These are phyloP conservation scores for Platorchestia sp. DNA, from an alignment of 1,140 invertebrate genomes.

Conservation along the genomic window DNA sequence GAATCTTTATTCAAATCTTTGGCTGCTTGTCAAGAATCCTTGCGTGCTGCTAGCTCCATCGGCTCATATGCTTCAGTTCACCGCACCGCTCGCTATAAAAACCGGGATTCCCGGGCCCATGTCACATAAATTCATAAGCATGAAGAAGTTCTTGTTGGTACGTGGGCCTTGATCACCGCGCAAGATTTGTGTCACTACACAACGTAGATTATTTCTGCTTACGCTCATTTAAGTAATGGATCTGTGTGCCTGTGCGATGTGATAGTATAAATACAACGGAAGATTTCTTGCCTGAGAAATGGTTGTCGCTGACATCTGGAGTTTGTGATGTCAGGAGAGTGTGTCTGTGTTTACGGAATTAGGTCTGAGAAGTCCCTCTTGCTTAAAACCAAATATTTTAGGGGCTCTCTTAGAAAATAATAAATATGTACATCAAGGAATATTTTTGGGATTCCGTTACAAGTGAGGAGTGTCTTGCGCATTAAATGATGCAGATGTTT, in stretches of 20 bases:
- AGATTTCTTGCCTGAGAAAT: background rate
- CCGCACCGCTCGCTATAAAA: background rate
- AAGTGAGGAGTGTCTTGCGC: no score
- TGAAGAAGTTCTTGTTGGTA: slow-evolving; percentile 1
- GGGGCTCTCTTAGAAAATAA: no score
- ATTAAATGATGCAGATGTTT: no score
- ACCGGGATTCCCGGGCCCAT: background rate
- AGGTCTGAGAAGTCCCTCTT: background rate
- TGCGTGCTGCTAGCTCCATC: background rate
- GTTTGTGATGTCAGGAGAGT: background rate
- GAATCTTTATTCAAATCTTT: slow-evolving; percentile 46
- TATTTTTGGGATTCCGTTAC: no score
- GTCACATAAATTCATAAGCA: background rate
- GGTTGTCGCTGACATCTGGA: background rate
- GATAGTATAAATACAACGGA: background rate
- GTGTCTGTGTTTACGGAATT: background rate
- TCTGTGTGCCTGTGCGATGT: background rate
- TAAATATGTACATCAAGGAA: no score
- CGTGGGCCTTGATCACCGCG: background rate
- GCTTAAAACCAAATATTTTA: background rate
- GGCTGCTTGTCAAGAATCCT: slow-evolving; percentile 28
- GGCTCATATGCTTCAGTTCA: background rate
- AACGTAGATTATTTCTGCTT: background rate
- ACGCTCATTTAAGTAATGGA: background rate
- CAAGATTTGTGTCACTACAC: background rate